Base-by-base conservation (phyloP, 2,797 vertebrate species). In the Champsocephalus esox region DNA sequence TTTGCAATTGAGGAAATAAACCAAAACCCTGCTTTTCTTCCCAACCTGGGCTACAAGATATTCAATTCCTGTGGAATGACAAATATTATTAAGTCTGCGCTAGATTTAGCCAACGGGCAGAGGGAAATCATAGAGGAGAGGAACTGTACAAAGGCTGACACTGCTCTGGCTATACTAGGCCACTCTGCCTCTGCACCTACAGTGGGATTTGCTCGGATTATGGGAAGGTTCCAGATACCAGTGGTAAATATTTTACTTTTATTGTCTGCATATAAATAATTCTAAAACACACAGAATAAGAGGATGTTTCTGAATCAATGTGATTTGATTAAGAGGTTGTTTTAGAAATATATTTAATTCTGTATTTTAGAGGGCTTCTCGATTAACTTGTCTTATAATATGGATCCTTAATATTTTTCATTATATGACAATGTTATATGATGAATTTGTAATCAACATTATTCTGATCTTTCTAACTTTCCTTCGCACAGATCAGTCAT, bases 1-100 rank as follows among this genome's bases (percentile, higher is more conserved):
- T 91, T 92, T 83, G 90, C 92, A 57, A 89, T 93, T 62, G 78
- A 89, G 54, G 89, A 94, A 80, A 91, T 93, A 72, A 94, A 94
- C 59, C 75, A 64, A 78, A 83, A 86, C 70, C 55, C 63, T 44
- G 59, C 80, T 32, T 80, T 93, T 75, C 82, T 94, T 28, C 83
- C 88, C 34, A 75, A 85, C 52, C 64, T 94, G 66, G 89, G 93
- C 81, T 93, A 89, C 73, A 91, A 82, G 46, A 94, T 94, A 60
- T 92, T 89, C 59, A 91, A 94, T 70, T 56, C 81, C 13, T 94
- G 93, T 85, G 92, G 92, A 24, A 84, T 89, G 67, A 67, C 87
- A 79, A 84, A 91, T 57, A 91, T 93, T 49, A 77, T 92, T 9
- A 85, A 80, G 84, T 80, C 92, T 52, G 88, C 90, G 13, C 50